phyloP scores from a whole-genome alignment of 2,797 vertebrate species.

The Takifugu rubripes region DNA sequence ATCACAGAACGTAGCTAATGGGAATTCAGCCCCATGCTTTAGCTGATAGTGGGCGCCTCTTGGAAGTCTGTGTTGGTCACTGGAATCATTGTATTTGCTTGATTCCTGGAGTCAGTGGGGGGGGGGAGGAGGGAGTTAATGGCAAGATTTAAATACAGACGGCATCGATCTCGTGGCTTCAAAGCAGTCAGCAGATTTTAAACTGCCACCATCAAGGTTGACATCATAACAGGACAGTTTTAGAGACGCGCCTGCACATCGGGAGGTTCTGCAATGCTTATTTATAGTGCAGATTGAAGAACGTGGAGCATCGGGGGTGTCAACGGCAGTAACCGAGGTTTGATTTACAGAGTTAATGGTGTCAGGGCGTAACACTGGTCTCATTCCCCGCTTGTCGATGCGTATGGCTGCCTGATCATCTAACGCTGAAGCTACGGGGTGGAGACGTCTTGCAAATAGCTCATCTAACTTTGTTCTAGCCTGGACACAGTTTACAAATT shows the following conservation, averaged over 20 bases:
- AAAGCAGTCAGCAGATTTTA: constrained; percentile 57
- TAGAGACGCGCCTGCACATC: constrained; percentile 43
- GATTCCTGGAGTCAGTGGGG: constrained; percentile 35
- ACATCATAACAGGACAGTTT: constrained; percentile 63
- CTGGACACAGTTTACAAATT: constrained; percentile 11
- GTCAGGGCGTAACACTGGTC: background rate
- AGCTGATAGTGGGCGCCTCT: constrained; percentile 20
- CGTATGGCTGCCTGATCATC: background rate
- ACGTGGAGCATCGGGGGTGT: constrained; percentile 2
- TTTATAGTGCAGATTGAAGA: constrained; percentile 37
- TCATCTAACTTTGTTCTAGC: background rate
- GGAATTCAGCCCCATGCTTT: constrained; percentile 35
- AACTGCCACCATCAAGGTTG: constrained; percentile 66
- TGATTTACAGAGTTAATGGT: constrained; percentile 8
- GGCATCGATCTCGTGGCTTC: constrained; percentile 60
- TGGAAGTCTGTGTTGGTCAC: constrained; percentile 23
- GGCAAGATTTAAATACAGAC: constrained; percentile 64
- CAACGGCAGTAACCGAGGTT: background rate
- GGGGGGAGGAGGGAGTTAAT: constrained; percentile 51
- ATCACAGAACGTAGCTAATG: constrained; percentile 41
- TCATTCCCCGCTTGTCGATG: background rate
- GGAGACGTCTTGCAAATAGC: background rate
- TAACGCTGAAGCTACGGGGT: background rate
- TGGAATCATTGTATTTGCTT: constrained; percentile 4
- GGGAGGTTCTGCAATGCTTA: constrained; percentile 37